A percentile compares a stretch with the other conserved stretches of the same genome.
phyloP scores from a whole-genome alignment of 2,113 vertebrate species.

The Thymallus thymallus region DNA sequence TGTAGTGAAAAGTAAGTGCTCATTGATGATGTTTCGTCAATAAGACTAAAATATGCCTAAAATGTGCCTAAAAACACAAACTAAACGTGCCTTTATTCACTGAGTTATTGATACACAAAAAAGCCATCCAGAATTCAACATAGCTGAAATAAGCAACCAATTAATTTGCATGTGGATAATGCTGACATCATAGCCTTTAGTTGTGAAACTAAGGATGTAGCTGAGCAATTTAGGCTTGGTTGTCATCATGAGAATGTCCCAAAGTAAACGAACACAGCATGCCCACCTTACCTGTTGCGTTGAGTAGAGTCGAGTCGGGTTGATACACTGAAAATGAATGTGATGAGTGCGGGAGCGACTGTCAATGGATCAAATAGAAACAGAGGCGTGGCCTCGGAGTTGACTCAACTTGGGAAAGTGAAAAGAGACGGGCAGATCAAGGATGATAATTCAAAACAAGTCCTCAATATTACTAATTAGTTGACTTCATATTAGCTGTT shows the following conservation, averaged over 20 bases:
- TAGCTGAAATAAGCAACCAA: too few species aligned
- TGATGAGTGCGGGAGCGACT: constrained; percentile 20
- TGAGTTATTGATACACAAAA: too few species aligned
- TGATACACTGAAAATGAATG: constrained; percentile 35
- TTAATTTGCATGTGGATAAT: neutral
- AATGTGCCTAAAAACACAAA: too few species aligned
- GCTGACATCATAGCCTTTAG: neutral
- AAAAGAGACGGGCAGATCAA: neutral
- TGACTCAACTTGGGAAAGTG: neutral
- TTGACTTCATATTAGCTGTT: too few species aligned
- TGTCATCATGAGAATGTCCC: neutral
- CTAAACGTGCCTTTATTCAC: too few species aligned
- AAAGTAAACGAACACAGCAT: neutral
- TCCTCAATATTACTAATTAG: too few species aligned
- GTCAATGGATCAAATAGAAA: constrained; percentile 24
- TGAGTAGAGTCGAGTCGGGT: constrained; percentile 39
- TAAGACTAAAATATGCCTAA: too few species aligned
- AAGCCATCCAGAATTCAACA: too few species aligned
- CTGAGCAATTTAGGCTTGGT: too few species aligned
- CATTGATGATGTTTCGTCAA: too few species aligned
- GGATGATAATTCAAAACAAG: neutral
- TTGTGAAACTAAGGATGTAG: too few species aligned
- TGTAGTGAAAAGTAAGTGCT: too few species aligned
- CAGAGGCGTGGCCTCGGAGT: constrained; percentile 56
- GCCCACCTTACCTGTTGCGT: constrained; percentile 71